A percentile compares a stretch with the other conserved stretches of the same genome.
Evolutionary conservation across 2,113 vertebrate species (phyloP).

Genomic region (Seriola dumerili): DNA sequence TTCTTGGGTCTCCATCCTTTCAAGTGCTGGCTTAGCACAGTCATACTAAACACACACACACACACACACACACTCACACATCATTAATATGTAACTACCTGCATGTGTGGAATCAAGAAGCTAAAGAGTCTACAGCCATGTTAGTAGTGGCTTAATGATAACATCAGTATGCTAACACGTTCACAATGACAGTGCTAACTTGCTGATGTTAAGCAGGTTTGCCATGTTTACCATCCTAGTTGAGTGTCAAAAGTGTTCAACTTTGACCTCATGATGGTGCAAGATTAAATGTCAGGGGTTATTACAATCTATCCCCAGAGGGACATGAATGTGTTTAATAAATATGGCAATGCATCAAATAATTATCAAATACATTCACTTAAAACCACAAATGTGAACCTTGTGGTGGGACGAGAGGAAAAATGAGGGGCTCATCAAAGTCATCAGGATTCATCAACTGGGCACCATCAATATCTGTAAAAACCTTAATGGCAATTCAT

Average conservation of each 20-base stretch:
- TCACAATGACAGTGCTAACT: neutral
- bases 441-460: no score
- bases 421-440: no score
- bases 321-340: neutral
- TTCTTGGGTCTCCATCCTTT: constrained; percentile 43
- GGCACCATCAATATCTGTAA: no score
- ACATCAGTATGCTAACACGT: neutral
- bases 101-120: neutral
- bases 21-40: constrained; percentile 42
- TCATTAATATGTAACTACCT: constrained; percentile 3
- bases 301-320: neutral
- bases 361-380: no score
- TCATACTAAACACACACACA: constrained; percentile 21
- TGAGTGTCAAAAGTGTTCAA: neutral
- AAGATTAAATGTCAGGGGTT: neutral
- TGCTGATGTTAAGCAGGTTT: neutral
- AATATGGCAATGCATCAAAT: neutral
- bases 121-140: neutral
- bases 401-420: no score
- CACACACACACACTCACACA: neutral
- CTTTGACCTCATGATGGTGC: no score
- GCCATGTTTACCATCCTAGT: neutral
- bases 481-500: no score
- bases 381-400: neutral
- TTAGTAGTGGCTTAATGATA: neutral